These are phyloP conservation scores for Melanotaenia duboulayi DNA, from an alignment of 2,113 vertebrate species.

Conservation along the genomic window DNA sequence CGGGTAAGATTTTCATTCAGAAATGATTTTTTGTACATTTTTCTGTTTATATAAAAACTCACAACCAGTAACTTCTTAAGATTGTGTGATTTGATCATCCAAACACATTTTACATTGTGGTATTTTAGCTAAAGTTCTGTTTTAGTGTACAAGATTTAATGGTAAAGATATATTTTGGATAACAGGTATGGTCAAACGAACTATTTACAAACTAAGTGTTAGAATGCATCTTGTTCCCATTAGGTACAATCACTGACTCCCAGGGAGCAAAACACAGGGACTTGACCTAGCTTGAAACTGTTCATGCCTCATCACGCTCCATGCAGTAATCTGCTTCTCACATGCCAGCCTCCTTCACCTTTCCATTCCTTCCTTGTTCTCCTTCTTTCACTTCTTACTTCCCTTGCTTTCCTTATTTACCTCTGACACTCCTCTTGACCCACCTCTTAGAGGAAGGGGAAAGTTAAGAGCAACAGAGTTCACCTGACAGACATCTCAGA, in stretches of 20 bases:
- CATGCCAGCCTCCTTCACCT: constrained; percentile 66
- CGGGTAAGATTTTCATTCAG: constrained; percentile 10
- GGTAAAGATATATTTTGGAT: background rate
- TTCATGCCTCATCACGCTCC: constrained; percentile 77
- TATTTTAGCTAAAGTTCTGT: background rate
- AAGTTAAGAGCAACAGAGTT: constrained; percentile 22
- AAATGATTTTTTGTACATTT: background rate
- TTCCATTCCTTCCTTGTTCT: constrained; percentile 19
- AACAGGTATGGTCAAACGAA: background rate
- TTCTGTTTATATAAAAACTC: background rate
- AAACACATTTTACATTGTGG: background rate
- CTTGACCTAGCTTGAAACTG: constrained; percentile 39
- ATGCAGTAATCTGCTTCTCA: constrained; percentile 73
- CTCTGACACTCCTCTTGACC: background rate
- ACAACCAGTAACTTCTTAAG: background rate
- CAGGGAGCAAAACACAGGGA: constrained; percentile 33
- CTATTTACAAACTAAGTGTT: background rate
- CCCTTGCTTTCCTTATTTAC: constrained; percentile 4
- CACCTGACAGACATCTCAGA: constrained; percentile 9
- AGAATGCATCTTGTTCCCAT: background rate
- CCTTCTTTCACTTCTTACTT: constrained; percentile 23
- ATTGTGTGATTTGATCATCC: background rate
- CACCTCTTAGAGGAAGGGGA: constrained; percentile 9
- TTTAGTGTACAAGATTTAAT: background rate
- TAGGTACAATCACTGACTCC: constrained; percentile 11